Evolutionary conservation across 2,888 invertebrate species (phyloP).

Genomic region (Pyrocoelia pectoralis): DNA sequence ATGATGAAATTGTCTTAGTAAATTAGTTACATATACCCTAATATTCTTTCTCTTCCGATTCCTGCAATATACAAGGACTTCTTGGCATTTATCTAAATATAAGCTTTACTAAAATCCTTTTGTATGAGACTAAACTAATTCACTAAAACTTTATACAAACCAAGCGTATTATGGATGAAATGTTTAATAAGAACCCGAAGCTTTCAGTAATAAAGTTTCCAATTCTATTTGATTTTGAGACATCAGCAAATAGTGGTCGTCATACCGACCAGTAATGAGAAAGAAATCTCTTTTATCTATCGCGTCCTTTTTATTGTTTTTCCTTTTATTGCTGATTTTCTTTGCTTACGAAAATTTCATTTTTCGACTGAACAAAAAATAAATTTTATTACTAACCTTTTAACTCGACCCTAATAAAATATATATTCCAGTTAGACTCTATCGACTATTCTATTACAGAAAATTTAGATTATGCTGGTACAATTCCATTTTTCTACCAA

Average conservation of each 20-base stretch:
- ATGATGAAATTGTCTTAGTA: no score
- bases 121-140: constrained; percentile 25
- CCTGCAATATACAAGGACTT: not conserved
- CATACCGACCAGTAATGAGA: constrained; percentile 31
- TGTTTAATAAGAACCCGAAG: constrained; percentile 32
- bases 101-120: constrained; percentile 20
- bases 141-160: constrained; percentile 22
- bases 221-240: constrained; percentile 35
- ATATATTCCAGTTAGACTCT: not conserved
- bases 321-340: constrained; percentile 28
- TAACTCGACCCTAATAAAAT: constrained; percentile 4
- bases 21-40: no score
- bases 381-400: constrained; percentile 6
- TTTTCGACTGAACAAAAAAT: constrained; percentile 1
- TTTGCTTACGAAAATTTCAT: constrained; percentile 13
- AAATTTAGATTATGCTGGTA: no score
- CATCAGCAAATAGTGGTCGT: constrained; percentile 33
- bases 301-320: constrained; percentile 32
- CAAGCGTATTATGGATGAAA: constrained; percentile 29
- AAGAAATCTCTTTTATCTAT: constrained; percentile 29
- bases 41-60: not conserved
- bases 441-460: no score
- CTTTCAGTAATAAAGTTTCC: constrained; percentile 32
- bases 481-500: no score
- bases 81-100: constrained; percentile 17